phyloP scores from a whole-genome alignment of 2,888 invertebrate genomes.

The Siphlonurus alternatus region DNA sequence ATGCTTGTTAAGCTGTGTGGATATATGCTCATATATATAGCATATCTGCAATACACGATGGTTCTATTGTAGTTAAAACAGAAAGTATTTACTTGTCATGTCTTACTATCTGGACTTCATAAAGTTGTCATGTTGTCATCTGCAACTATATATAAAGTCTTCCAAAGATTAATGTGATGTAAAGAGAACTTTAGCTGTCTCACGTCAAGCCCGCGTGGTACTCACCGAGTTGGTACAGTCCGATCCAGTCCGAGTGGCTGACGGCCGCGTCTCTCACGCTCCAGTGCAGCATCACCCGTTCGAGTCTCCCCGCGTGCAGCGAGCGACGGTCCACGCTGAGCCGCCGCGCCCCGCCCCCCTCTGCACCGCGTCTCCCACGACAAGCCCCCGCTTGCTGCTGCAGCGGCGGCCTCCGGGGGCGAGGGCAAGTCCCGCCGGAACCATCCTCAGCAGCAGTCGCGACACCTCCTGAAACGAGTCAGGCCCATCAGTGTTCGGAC shows the following conservation, averaged over 20 bases:
- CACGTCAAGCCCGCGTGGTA: no score
- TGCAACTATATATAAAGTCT: no score
- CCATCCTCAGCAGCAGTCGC: neutral
- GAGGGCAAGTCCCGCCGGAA: neutral
- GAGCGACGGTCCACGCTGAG: neutral
- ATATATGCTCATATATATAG: no score
- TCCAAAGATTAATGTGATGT: no score
- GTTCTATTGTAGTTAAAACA: no score
- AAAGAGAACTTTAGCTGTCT: no score
- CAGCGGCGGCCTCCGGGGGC: neutral
- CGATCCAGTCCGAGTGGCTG: neutral
- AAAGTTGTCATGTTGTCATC: no score
- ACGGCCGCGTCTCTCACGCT: neutral
- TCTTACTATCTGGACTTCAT: no score
- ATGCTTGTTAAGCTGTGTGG: no score
- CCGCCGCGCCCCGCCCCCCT: neutral
- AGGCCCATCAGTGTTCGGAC: no score
- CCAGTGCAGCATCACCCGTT: conserved; percentile 1
- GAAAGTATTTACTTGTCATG: no score
- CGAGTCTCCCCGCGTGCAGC: neutral
- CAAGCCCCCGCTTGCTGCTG: neutral
- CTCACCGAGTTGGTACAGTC: neutral
- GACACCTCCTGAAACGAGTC: neutral
- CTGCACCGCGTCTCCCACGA: neutral
- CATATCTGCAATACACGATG: no score